Percentiles rank a stretch among this genome's conserved stretches.
Conservation (phyloP, 2,113 vertebrate genomes). For the Hepsetus odoe region DNA sequence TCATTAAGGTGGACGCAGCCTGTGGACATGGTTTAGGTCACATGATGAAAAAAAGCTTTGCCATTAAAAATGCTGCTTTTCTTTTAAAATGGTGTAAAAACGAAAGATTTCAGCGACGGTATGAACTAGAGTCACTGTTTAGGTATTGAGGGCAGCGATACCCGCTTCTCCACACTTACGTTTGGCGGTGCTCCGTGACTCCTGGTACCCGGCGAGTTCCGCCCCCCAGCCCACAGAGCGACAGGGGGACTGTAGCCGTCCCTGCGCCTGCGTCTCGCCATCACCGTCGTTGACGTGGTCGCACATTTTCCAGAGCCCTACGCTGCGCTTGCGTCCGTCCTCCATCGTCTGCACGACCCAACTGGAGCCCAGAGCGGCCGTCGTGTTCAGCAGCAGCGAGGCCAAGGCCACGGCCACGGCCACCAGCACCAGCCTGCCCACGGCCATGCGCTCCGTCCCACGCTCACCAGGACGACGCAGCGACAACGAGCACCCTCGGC, state of each 20-base stretch:
- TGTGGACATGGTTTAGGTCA: too few relatives aligned
- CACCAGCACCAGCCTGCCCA: conserved; percentile 90
- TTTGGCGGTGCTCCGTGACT: conserved; percentile 95
- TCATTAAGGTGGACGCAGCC: too few relatives aligned
- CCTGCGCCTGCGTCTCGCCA: conserved; percentile 60
- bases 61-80: too few relatives aligned
- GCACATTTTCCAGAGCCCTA: conserved; percentile 95
- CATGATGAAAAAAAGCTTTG: too few relatives aligned
- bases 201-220: conserved; percentile 88
- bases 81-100: too few relatives aligned
- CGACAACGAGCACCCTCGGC: not conserved
- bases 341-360: conserved; percentile 93
- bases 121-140: too few relatives aligned
- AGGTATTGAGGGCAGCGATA: too few relatives aligned
- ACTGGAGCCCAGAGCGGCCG: conserved; percentile 90
- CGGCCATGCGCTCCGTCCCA: conserved; percentile 80
- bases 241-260: conserved; percentile 78
- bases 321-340: conserved; percentile 89
- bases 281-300: conserved; percentile 70
- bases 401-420: conserved; percentile 92
- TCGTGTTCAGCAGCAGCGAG: conserved; percentile 93
- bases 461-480: not conserved
- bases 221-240: conserved; percentile 88
- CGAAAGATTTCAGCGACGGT: too few relatives aligned
- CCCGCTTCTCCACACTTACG: conserved; percentile 82